Evolutionary conservation across 2,113 vertebrate genomes (phyloP).

Genomic region (Dasyornis broadbenti): DNA sequence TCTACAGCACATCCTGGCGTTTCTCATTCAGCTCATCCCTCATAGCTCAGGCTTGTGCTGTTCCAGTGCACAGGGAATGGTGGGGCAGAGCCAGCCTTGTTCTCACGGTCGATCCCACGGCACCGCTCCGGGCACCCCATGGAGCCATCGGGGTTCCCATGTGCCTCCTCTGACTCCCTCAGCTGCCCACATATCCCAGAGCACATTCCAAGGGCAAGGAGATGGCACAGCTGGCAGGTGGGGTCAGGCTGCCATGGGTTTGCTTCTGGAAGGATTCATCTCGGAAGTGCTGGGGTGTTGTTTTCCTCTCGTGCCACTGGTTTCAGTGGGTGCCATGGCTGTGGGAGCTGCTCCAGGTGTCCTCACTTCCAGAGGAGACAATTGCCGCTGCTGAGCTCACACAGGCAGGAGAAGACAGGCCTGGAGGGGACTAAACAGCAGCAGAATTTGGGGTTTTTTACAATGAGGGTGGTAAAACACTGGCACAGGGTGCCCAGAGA

Average conservation of each 20-base stretch:
- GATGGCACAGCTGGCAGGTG: background rate
- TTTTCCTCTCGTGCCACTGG: accelerated
- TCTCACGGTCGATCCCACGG: accelerated
- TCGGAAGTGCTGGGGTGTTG: background rate
- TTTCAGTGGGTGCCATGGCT: accelerated
- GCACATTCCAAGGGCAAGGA: accelerated
- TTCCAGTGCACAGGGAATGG: accelerated
- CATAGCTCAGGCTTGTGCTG: background rate
- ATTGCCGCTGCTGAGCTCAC: background rate
- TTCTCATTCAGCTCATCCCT: background rate
- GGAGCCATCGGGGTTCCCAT: accelerated
- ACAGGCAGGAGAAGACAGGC: background rate
- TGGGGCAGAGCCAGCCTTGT: accelerated
- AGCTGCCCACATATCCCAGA: background rate
- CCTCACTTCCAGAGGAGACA: background rate
- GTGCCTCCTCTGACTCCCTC: background rate
- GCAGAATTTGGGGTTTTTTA: background rate
- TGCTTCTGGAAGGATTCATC: accelerated
- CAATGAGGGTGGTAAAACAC: background rate
- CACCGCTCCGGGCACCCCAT: accelerated
- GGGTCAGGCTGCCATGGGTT: background rate
- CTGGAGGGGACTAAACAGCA: background rate
- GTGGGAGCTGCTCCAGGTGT: background rate
- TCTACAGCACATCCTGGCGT: background rate
- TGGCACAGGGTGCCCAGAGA: background rate